Conservation (phyloP, 2,888 invertebrate genomes). For the Tinea pellionella region DNA sequence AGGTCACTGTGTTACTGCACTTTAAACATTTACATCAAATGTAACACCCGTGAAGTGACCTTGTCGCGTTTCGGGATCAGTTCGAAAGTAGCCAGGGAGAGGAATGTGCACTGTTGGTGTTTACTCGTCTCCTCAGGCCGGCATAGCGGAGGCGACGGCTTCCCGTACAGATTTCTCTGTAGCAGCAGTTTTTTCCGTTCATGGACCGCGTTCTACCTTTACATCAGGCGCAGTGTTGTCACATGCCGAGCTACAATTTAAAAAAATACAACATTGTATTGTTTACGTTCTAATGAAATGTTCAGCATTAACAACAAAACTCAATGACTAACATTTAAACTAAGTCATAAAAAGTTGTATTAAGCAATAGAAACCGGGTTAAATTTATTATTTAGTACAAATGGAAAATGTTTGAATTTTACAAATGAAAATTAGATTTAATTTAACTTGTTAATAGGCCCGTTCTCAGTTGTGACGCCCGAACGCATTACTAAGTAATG, state of each 20-base stretch:
- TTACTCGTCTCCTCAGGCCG: too few species aligned
- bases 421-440: slow-evolving; percentile 1
- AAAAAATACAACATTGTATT: not conserved
- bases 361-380: not conserved
- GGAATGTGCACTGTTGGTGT: too few species aligned
- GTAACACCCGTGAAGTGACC: too few species aligned
- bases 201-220: too few species aligned
- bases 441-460: slow-evolving; percentile 2
- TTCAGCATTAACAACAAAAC: not conserved
- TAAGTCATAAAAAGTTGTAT: not conserved
- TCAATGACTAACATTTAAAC: not conserved
- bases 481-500: not conserved
- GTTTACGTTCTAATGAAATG: not conserved
- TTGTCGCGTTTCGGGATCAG: too few species aligned
- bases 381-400: slow-evolving; percentile 4
- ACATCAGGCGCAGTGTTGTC: too few species aligned
- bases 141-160: too few species aligned
- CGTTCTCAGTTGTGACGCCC: slow-evolving; percentile 1
- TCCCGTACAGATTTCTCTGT: too few species aligned
- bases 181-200: too few species aligned
- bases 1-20: slow-evolving; percentile 9
- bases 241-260: too few species aligned
- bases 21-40: too few species aligned
- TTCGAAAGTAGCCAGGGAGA: too few species aligned
- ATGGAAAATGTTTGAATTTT: slow-evolving; percentile 7